Conservation (phyloP, 2,113 vertebrate genomes). For the Psilopsiagon aurifrons region DNA sequence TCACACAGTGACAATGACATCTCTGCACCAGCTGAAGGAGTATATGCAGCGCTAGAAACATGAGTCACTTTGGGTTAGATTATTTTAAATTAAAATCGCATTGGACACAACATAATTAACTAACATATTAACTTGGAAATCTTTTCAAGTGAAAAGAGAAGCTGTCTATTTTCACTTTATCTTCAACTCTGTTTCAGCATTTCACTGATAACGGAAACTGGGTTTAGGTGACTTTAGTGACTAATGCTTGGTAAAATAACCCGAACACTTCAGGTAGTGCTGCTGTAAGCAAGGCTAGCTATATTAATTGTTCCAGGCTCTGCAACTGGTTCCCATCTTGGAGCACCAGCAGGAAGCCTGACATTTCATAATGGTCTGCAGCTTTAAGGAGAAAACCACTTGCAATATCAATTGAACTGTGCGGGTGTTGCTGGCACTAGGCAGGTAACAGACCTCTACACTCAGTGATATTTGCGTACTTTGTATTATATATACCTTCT, state of each 20-base stretch:
- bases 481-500: neutral
- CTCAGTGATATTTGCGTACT: neutral
- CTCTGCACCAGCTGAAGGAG: neutral
- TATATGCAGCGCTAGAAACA: neutral
- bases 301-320: neutral
- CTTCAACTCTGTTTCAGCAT: neutral
- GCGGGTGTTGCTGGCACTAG: neutral
- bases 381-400: neutral
- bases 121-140: neutral
- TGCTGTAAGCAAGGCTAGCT: neutral
- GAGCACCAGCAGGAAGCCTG: slow-evolving; percentile 14
- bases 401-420: neutral
- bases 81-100: neutral
- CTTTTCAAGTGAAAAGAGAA: neutral
- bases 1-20: neutral
- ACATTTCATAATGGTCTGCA: slow-evolving; percentile 1
- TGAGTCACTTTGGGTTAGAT: neutral
- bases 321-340: neutral
- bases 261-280: neutral
- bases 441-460: neutral
- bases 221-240: neutral
- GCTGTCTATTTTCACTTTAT: neutral
- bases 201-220: neutral
- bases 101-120: neutral
- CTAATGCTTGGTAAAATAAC: neutral